Evolutionary conservation across 2,888 invertebrate genomes (phyloP).

Genomic region (Himalopsyche kuldschensis): DNA sequence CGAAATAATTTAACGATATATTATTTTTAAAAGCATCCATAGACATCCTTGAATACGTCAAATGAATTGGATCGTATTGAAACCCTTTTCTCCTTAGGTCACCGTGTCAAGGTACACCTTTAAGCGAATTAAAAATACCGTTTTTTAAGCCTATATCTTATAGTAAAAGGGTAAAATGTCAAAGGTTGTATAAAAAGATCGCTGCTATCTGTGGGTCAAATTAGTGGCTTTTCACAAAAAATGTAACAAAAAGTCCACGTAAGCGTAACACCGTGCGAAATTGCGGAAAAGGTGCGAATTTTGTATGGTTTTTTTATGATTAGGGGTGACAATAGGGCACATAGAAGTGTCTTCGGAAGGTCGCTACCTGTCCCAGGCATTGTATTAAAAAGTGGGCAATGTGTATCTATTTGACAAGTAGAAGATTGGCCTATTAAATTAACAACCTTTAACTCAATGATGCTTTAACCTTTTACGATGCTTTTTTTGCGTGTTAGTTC

Average conservation of each 20-base stretch:
- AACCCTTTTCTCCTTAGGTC: conserved; percentile 25
- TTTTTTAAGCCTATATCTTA: conserved; percentile 8
- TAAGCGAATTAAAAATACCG: conserved; percentile 10
- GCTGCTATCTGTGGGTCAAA: conserved; percentile 32
- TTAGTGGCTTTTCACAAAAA: conserved; percentile 39
- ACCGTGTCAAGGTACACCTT: conserved; percentile 14
- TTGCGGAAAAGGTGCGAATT: conserved; percentile 12
- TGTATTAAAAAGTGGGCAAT: not conserved
- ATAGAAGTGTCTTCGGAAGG: not conserved
- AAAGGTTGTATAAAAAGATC: conserved; percentile 5
- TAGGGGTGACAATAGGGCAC: not conserved
- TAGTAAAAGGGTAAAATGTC: conserved; percentile 14
- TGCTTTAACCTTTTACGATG: not conserved
- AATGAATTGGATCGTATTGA: not conserved
- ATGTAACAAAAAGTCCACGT: not conserved
- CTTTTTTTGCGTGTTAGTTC: no score
- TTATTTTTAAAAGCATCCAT: not conserved
- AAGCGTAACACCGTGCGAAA: conserved; percentile 33
- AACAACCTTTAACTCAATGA: not conserved
- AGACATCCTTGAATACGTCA: not conserved
- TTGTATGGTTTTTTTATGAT: conserved; percentile 7
- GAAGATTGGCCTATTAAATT: not conserved
- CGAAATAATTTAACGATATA: not conserved
- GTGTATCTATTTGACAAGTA: not conserved
- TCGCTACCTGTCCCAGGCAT: conserved; percentile 13